Conservation (phyloP, 2,113 vertebrate genomes). For the Monarcha castaneiventris region DNA sequence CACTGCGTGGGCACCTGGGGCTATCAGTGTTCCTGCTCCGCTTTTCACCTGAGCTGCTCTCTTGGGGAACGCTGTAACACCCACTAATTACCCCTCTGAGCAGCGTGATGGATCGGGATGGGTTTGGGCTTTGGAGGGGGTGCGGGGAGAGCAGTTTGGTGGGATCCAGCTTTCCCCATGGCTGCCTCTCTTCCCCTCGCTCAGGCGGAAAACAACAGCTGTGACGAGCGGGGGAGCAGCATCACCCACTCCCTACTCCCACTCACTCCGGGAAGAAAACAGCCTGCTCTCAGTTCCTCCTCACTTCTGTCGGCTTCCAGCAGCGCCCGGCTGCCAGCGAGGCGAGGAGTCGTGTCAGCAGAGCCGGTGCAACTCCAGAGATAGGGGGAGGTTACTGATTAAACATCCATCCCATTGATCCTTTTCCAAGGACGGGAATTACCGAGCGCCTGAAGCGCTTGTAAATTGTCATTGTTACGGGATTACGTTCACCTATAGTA, state of each 20-base stretch:
- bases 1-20: background rate
- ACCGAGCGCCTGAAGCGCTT: background rate
- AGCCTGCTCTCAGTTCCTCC: background rate
- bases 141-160: background rate
- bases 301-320: background rate
- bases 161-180: background rate
- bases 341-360: background rate
- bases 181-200: background rate
- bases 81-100: background rate
- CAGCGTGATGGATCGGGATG: background rate
- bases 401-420: background rate
- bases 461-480: background rate
- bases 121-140: background rate
- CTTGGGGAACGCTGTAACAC: background rate
- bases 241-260: slow-evolving; percentile 3
- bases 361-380: background rate
- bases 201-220: background rate
- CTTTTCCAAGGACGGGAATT: background rate
- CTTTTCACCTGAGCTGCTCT: background rate
- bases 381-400: background rate
- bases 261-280: background rate
- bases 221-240: background rate
- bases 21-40: background rate
- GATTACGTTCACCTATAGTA: background rate
- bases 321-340: background rate